phyloP scores from a whole-genome alignment of 2,113 vertebrate genomes.

The Corydoras sp. region DNA sequence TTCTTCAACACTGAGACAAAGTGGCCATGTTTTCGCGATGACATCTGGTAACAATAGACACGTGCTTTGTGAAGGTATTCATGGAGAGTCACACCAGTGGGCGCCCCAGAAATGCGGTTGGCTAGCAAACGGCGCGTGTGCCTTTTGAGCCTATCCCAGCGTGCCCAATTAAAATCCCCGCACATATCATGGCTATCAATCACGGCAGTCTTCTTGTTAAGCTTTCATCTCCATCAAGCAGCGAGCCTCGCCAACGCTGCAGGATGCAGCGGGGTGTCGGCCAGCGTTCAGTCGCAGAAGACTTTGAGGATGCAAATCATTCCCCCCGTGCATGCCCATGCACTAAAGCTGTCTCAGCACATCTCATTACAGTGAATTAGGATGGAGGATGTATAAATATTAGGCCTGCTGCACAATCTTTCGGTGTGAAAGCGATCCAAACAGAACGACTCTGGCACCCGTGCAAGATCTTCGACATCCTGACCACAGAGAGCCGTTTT shows the following conservation, averaged over 20 bases:
- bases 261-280: slow-evolving; percentile 50
- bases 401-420: slow-evolving; percentile 60
- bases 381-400: slow-evolving; percentile 58
- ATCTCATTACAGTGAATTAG: slow-evolving; percentile 66
- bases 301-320: slow-evolving; percentile 56
- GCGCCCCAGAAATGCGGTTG: slow-evolving; percentile 15
- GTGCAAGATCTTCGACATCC: slow-evolving; percentile 48
- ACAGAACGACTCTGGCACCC: slow-evolving; percentile 54
- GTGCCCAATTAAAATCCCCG: slow-evolving; percentile 37
- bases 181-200: slow-evolving; percentile 36
- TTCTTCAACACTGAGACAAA: slow-evolving; percentile 5
- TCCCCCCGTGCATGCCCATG: slow-evolving; percentile 55
- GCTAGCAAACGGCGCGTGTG: slow-evolving; percentile 28
- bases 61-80: slow-evolving; percentile 32
- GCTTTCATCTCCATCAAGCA: slow-evolving; percentile 49
- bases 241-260: slow-evolving; percentile 42
- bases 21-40: slow-evolving; percentile 29
- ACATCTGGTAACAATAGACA: slow-evolving; percentile 46
- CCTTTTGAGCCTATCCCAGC: slow-evolving; percentile 31
- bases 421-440: slow-evolving; percentile 51
- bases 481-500: slow-evolving; percentile 44
- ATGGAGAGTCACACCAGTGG: slow-evolving; percentile 29
- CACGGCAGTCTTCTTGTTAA: slow-evolving; percentile 48
- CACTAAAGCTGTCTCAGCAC: slow-evolving; percentile 61
- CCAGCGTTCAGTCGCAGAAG: slow-evolving; percentile 49